Conservation (phyloP, 2,113 vertebrate genomes). For the Nothocercus julius region DNA sequence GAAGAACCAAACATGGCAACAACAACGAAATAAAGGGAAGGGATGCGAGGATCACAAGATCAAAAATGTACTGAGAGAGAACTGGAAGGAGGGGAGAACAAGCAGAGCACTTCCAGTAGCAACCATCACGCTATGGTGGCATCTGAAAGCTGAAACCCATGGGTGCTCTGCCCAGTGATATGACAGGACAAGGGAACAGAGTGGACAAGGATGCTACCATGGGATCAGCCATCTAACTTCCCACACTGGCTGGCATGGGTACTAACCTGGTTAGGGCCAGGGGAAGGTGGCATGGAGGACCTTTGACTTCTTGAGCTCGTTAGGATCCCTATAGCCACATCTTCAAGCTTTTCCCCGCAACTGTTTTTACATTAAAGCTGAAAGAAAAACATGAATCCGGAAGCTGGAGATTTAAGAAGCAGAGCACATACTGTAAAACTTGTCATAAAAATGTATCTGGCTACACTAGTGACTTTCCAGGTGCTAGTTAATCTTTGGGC, state of each 20-base stretch:
- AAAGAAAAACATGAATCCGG: background rate
- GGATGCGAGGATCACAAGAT: background rate
- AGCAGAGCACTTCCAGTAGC: background rate
- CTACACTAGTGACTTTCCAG: background rate
- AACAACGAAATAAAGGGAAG: background rate
- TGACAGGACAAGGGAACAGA: background rate
- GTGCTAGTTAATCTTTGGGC: background rate
- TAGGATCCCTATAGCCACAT: background rate
- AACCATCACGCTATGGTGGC: background rate
- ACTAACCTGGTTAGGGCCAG: background rate
- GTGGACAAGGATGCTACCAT: background rate
- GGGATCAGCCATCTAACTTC: background rate
- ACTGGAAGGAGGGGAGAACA: background rate
- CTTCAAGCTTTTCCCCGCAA: background rate
- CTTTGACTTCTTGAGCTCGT: background rate
- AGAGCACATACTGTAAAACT: background rate
- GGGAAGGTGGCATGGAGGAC: background rate
- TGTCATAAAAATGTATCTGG: background rate
- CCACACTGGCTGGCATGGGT: background rate
- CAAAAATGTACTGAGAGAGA: background rate
- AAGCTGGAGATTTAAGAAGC: background rate
- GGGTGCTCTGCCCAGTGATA: accelerated
- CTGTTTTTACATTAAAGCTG: background rate
- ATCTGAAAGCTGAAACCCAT: background rate
- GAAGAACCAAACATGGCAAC: background rate